Evolutionary conservation across 2,797 vertebrate genomes (phyloP).

Genomic region (Rhinogobio ventralis): DNA sequence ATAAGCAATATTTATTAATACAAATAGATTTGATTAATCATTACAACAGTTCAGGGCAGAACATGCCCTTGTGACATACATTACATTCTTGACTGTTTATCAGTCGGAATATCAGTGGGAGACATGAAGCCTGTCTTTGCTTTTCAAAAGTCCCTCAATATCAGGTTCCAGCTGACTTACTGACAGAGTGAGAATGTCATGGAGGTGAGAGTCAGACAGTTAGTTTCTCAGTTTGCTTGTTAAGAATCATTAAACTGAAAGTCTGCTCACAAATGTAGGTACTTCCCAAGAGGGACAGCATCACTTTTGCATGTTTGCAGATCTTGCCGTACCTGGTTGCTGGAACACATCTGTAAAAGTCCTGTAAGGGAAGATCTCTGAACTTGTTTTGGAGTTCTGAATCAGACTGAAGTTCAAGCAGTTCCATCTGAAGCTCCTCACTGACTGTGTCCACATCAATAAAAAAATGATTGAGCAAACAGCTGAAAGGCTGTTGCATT

Average conservation of each 20-base stretch:
- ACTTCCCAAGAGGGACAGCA: background rate
- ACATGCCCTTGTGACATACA: too few relatives aligned
- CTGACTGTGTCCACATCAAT: too few relatives aligned
- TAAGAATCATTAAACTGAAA: background rate
- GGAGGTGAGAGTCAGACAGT: background rate
- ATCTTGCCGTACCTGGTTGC: background rate
- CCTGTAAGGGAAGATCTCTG: background rate
- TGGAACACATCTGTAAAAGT: background rate
- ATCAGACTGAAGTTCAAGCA: background rate
- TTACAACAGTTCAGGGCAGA: too few relatives aligned
- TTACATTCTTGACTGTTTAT: too few relatives aligned
- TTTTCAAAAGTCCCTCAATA: background rate
- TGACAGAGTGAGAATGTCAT: background rate
- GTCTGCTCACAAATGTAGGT: background rate
- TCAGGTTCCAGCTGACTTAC: background rate
- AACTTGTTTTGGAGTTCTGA: background rate
- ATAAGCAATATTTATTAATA: too few relatives aligned
- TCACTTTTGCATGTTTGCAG: background rate
- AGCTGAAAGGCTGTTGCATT: too few relatives aligned
- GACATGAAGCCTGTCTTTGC: too few relatives aligned
- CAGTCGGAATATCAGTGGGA: too few relatives aligned
- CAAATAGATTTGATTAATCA: too few relatives aligned
- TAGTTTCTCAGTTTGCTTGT: background rate
- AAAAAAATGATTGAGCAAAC: too few relatives aligned
- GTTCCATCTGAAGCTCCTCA: too few relatives aligned